Percentiles rank a stretch among this genome's conserved stretches.
These are phyloP conservation scores for Hoplostethus atlanticus DNA, from an alignment of 2,797 vertebrate species.

Conservation along the genomic window DNA sequence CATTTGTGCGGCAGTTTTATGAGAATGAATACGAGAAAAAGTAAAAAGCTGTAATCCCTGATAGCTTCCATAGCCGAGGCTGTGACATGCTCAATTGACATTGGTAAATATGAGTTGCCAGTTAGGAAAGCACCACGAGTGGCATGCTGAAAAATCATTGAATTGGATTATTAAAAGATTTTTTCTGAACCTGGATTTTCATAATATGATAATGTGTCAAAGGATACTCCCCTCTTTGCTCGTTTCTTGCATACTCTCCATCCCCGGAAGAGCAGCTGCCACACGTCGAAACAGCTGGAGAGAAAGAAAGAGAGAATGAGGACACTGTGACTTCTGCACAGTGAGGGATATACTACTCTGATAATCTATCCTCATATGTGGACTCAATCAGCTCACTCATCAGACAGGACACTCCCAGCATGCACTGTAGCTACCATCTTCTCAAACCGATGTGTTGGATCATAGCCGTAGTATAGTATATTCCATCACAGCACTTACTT, in stretches of 20 bases:
- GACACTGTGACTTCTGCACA: neutral
- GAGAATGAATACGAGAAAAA: neutral
- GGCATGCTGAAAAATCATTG: slow-evolving; percentile 28
- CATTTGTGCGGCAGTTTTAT: neutral
- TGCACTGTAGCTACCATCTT: neutral
- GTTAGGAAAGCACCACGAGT: slow-evolving; percentile 3
- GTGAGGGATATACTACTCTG: neutral
- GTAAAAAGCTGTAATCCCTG: neutral
- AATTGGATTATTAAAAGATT: slow-evolving; percentile 20
- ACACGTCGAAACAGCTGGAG: slow-evolving; percentile 92
- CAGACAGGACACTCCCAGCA: slow-evolving; percentile 13
- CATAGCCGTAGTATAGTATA: neutral
- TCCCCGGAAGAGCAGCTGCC: slow-evolving; percentile 92
- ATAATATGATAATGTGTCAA: slow-evolving; percentile 52
- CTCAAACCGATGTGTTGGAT: neutral
- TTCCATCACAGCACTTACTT: slow-evolving; percentile 13
- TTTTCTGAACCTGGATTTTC: neutral
- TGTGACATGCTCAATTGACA: slow-evolving; percentile 22
- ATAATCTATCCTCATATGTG: slow-evolving; percentile 3
- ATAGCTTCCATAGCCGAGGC: slow-evolving; percentile 25
- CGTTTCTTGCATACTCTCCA: slow-evolving; percentile 94
- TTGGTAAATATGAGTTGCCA: slow-evolving; percentile 32
- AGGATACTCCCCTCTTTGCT: slow-evolving; percentile 98
- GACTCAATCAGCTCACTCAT: slow-evolving; percentile 11
- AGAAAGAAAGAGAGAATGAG: slow-evolving; percentile 30